A percentile compares a stretch with the other conserved stretches of the same genome.
Evolutionary conservation across 2,888 invertebrate genomes (phyloP).

Genomic region (Selenia dentaria): DNA sequence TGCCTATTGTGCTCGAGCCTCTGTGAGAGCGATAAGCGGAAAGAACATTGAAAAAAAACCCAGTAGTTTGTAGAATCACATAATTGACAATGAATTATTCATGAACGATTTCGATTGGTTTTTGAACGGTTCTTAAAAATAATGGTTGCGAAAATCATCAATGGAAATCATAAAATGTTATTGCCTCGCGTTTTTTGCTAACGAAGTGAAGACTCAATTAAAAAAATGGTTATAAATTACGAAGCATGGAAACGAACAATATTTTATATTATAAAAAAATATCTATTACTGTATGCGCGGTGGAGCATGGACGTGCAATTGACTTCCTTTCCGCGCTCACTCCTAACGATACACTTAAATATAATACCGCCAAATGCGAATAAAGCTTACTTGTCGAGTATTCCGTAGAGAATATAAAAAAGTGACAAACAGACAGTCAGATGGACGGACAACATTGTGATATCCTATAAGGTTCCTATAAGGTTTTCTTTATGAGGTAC

Average conservation of each 20-base stretch:
- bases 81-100: neutral
- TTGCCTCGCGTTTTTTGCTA: slow-evolving; percentile 19
- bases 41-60: neutral
- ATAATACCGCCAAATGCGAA: neutral
- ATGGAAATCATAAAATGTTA: too few species aligned
- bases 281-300: slow-evolving; percentile 13
- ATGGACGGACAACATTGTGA: too few species aligned
- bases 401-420: too few species aligned
- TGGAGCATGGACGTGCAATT: slow-evolving; percentile 5
- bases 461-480: too few species aligned
- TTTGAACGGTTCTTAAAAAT: neutral
- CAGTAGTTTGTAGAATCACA: slow-evolving; percentile 1
- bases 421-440: too few species aligned
- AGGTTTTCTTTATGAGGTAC: too few species aligned
- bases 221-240: neutral
- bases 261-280: slow-evolving; percentile 14
- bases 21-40: slow-evolving; percentile 19
- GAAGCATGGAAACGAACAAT: slow-evolving; percentile 6
- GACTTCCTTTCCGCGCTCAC: slow-evolving; percentile 18
- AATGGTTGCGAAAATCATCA: neutral
- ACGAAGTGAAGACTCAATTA: slow-evolving; percentile 21
- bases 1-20: slow-evolving; percentile 16
- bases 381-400: too few species aligned
- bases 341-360: slow-evolving; percentile 10
- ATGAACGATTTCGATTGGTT: too few species aligned